These are phyloP conservation scores for Heliconius erato DNA, from an alignment of 2,888 invertebrate genomes.

Conservation along the genomic window DNA sequence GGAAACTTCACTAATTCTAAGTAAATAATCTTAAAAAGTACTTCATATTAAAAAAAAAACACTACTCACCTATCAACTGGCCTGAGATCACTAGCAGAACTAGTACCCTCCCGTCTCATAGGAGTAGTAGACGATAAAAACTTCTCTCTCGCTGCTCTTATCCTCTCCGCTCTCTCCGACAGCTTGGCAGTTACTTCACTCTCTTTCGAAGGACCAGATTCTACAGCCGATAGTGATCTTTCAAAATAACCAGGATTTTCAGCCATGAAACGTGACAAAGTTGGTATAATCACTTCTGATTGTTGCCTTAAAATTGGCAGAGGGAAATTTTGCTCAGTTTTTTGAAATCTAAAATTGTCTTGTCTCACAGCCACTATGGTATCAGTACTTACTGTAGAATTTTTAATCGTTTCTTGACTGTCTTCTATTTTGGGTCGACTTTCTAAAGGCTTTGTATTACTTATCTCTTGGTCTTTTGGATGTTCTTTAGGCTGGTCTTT, in stretches of 20 bases:
- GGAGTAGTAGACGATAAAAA: constrained; percentile 86
- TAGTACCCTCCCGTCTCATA: constrained; percentile 78
- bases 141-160: constrained; percentile 90
- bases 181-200: constrained; percentile 67
- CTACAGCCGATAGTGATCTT: constrained; percentile 72
- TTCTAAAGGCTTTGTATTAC: constrained; percentile 53
- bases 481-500: background rate
- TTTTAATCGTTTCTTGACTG: constrained; percentile 72
- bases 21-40: background rate
- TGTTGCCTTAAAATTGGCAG: constrained; percentile 64
- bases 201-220: constrained; percentile 60
- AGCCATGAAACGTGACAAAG: constrained; percentile 66
- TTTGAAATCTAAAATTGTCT: background rate
- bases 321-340: background rate
- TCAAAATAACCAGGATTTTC: constrained; percentile 67
- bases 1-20: background rate
- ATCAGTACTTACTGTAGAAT: constrained; percentile 70
- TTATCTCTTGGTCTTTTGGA: background rate
- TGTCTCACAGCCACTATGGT: constrained; percentile 70
- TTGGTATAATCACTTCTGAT: constrained; percentile 71
- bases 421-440: constrained; percentile 61
- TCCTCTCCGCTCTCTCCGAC: constrained; percentile 85
- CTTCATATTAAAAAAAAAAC: too few relatives aligned
- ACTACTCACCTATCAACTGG: constrained; percentile 73
- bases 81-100: constrained; percentile 77